Percentiles rank a stretch among this genome's conserved stretches.
Evolutionary conservation across 2,113 vertebrate genomes (phyloP).

Genomic region (Polypterus senegalus): DNA sequence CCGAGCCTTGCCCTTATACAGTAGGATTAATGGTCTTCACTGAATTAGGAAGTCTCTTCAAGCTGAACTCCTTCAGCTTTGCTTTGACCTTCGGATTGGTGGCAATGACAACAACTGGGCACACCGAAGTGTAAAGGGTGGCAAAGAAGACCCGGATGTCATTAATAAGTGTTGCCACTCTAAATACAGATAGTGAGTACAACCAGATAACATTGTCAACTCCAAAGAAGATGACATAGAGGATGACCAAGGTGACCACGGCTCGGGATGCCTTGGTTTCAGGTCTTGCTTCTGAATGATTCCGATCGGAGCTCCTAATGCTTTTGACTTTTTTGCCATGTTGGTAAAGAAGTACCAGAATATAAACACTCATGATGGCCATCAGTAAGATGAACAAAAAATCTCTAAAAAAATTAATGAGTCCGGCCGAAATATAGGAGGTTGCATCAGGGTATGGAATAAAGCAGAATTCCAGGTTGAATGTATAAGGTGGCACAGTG

Average conservation of each 20-base stretch:
- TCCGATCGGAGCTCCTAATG: slow-evolving; percentile 9
- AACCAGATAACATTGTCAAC: slow-evolving; percentile 19
- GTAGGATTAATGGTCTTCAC: too few relatives aligned
- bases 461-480: slow-evolving; percentile 12
- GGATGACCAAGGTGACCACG: slow-evolving; percentile 11
- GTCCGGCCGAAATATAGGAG: slow-evolving; percentile 10
- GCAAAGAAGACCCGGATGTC: slow-evolving; percentile 13
- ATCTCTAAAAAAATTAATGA: slow-evolving; percentile 12
- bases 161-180: slow-evolving; percentile 7
- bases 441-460: slow-evolving; percentile 7
- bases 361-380: slow-evolving; percentile 14
- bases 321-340: slow-evolving; percentile 6
- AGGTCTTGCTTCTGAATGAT: background rate
- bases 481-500: slow-evolving; percentile 12
- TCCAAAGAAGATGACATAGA: slow-evolving; percentile 16
- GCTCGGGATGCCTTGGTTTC: slow-evolving; percentile 14
- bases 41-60: too few relatives aligned
- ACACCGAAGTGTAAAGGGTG: slow-evolving; percentile 8
- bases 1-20: too few relatives aligned
- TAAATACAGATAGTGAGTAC: slow-evolving; percentile 9
- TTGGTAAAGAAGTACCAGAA: slow-evolving; percentile 11
- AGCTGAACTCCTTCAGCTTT: background rate
- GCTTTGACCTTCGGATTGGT: slow-evolving; percentile 14
- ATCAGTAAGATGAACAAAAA: slow-evolving; percentile 14
- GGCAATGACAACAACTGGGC: slow-evolving; percentile 13